phyloP scores from a whole-genome alignment of 2,113 vertebrate genomes.

The Zapornia atra region DNA sequence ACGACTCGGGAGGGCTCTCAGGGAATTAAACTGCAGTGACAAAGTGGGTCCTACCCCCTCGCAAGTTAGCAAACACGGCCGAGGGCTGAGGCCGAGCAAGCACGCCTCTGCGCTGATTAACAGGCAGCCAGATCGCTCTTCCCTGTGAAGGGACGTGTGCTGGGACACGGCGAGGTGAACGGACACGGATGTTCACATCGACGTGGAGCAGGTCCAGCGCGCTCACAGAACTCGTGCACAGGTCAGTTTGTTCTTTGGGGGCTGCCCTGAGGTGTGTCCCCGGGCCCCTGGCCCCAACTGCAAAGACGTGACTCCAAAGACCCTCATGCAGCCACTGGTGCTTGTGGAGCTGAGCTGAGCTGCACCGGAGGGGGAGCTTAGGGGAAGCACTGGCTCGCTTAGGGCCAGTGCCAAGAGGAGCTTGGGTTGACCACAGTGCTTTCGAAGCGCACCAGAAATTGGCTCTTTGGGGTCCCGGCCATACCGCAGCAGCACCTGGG shows the following conservation, averaged over 20 bases:
- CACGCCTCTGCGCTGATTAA: fast-evolving
- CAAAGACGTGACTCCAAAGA: fast-evolving
- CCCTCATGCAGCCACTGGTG: fast-evolving
- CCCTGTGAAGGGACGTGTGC: fast-evolving
- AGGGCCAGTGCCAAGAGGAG: fast-evolving
- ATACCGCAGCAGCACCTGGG: background rate
- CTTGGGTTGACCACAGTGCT: background rate
- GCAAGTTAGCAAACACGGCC: background rate
- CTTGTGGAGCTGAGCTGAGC: fast-evolving
- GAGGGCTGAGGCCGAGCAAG: background rate
- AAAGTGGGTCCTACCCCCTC: background rate
- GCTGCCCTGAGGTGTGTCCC: background rate
- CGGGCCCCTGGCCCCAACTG: fast-evolving
- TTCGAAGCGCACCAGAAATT: fast-evolving
- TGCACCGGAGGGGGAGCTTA: fast-evolving
- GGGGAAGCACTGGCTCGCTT: fast-evolving
- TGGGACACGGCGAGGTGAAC: background rate
- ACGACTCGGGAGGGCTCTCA: conserved; percentile 30
- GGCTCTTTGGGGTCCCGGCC: background rate
- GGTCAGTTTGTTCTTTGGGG: background rate
- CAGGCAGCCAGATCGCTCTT: fast-evolving
- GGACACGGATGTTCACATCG: fast-evolving
- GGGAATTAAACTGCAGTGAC: background rate
- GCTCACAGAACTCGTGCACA: fast-evolving
- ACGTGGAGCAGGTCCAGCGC: fast-evolving